A percentile compares a stretch with the other conserved stretches of the same genome.
These are phyloP conservation scores for Anthopleura xanthogrammica DNA, from an alignment of 92 coral and sea anemone species.

Conservation along the genomic window DNA sequence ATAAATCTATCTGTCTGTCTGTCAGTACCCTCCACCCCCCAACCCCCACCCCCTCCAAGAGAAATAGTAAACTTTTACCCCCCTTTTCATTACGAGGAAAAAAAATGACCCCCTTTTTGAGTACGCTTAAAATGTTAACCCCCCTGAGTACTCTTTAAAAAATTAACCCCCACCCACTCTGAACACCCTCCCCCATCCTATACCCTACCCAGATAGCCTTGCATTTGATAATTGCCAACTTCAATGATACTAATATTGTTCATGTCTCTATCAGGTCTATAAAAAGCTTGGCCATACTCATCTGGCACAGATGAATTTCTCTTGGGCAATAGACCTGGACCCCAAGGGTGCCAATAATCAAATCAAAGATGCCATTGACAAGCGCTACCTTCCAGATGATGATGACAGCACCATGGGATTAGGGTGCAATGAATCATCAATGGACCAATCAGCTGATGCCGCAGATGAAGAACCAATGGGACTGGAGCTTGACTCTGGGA, in stretches of 20 bases:
- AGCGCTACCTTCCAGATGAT: constrained; percentile 95
- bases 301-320: constrained; percentile 96
- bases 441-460: constrained; percentile 67
- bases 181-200: no score
- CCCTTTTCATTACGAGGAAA: no score
- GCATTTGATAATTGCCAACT: no score
- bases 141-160: no score
- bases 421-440: constrained; percentile 49
- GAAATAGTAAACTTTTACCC: no score
- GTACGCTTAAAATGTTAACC: no score
- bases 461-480: constrained; percentile 68
- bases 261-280: constrained; percentile 63
- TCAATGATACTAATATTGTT: neutral
- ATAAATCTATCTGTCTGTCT: no score
- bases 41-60: no score
- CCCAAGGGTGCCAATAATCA: constrained; percentile 99
- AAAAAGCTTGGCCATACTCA: constrained; percentile 86
- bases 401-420: constrained; percentile 80
- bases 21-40: no score
- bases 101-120: no score
- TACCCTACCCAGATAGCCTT: no score
- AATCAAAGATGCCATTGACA: constrained; percentile 98
- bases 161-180: no score
- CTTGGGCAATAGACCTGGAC: constrained; percentile 98
- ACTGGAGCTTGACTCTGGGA: constrained; percentile 39